Base-by-base conservation (phyloP, 2,888 invertebrate genomes). In the Plusia festucae region DNA sequence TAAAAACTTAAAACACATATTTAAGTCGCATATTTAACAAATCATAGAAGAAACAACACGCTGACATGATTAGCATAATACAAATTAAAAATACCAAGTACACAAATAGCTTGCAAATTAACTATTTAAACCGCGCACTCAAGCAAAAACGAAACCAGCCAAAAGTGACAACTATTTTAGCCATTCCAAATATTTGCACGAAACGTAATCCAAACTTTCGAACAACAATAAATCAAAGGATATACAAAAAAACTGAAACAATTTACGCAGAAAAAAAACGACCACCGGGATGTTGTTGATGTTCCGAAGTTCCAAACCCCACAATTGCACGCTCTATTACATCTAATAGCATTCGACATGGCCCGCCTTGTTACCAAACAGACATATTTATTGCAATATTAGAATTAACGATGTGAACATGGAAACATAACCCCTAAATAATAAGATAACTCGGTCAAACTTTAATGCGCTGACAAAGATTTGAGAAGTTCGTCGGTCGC, bases 391-490 rank as follows among this genome's bases (percentile, higher is more conserved):
- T 94, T 88, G 91, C 92, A 90, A 91, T 91, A 91, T 88, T 88
- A 92, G 90, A 93, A 89, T 94, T 94, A 90, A 95, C 93, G 94
- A 95, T 93, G 94, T 91, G 94, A 94, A 94, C 74, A 74, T 91
- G 77, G 85, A 83, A 70, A 85, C 86, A 84, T 83, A 74, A 84
- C 80, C 80, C 81, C 78, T 78, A 81, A 81, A 79, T 81, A 78
- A 81, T 77, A 87, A 85, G 88, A 86, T 94, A 93, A 95, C 91
- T 94, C 94, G 93, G 94, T 95, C 94, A 95, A 90, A 95, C 91
- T 95, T 95, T 95, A 94, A 94, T 89, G 83, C 92, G 93, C 83
- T 90, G 86, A 95, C 94, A 95, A 95, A 94, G 93, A 93, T 93
- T 83, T 40, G 34, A 40, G 40, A n/a, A 40, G 72, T 75, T 63